Evolutionary conservation across 2,888 invertebrate genomes (phyloP).

Genomic region (Ornithoptera priamus): DNA sequence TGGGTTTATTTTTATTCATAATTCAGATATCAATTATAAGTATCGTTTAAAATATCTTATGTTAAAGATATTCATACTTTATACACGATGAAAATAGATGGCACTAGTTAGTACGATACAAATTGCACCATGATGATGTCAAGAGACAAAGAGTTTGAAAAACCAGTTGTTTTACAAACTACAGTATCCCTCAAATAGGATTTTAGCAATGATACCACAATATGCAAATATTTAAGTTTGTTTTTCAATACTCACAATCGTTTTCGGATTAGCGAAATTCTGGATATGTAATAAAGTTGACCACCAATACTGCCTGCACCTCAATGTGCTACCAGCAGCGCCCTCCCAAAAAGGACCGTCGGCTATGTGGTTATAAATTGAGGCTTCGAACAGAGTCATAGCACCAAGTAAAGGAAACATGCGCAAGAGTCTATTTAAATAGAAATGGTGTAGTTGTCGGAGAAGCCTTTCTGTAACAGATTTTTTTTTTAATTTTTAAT

Average conservation of each 20-base stretch:
- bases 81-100: too few relatives aligned
- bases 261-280: slow-evolving; percentile 46
- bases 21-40: neutral
- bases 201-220: neutral
- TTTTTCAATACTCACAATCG: slow-evolving; percentile 43
- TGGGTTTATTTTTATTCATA: neutral
- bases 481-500: too few relatives aligned
- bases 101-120: too few relatives aligned
- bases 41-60: neutral
- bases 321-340: slow-evolving; percentile 35
- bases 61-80: too few relatives aligned
- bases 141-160: too few relatives aligned
- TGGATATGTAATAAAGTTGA: slow-evolving; percentile 56
- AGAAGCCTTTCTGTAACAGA: slow-evolving; percentile 39
- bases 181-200: too few relatives aligned
- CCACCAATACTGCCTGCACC: slow-evolving; percentile 59
- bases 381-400: slow-evolving; percentile 47
- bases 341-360: slow-evolving; percentile 52
- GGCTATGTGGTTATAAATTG: slow-evolving; percentile 43
- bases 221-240: neutral
- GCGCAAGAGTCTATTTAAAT: slow-evolving; percentile 51
- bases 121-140: too few relatives aligned
- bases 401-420: slow-evolving; percentile 55
- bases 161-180: too few relatives aligned
- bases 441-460: slow-evolving; percentile 55